phyloP scores from a whole-genome alignment of 92 coral and sea anemone genomes.

The Epizoanthus rinbou region DNA sequence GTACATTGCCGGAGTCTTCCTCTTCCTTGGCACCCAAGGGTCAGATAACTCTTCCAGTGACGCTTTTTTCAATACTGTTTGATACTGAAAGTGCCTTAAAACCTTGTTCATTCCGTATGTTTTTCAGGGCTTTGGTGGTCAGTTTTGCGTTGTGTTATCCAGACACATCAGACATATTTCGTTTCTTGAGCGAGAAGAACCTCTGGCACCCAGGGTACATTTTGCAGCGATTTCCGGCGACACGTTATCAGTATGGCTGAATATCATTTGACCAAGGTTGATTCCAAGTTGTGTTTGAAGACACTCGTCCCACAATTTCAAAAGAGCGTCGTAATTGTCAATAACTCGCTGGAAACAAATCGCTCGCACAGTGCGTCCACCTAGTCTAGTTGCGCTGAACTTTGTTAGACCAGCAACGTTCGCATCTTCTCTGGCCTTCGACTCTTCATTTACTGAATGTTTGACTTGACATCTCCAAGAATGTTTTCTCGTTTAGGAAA shows the following conservation, averaged over 20 bases:
- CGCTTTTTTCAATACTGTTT: conserved; percentile 49
- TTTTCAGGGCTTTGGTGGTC: conserved; percentile 47
- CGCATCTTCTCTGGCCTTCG: conserved; percentile 26
- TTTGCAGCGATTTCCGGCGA: conserved; percentile 45
- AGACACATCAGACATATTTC: conserved; percentile 39
- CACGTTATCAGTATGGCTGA: conserved; percentile 46
- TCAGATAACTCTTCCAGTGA: conserved; percentile 42
- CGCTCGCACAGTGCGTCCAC: conserved; percentile 67
- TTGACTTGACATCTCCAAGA: conserved; percentile 41
- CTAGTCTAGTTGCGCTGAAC: conserved; percentile 57
- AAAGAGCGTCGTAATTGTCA: conserved; percentile 49
- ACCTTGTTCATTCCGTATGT: conserved; percentile 45
- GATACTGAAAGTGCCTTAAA: conserved; percentile 49
- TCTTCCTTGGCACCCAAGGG: conserved; percentile 60
- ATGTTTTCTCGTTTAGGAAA: conserved; percentile 55
- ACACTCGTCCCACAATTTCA: conserved; percentile 50
- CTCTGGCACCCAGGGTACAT: too few species aligned
- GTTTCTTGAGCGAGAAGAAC: too few species aligned
- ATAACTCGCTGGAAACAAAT: conserved; percentile 51
- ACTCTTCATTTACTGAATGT: conserved; percentile 43
- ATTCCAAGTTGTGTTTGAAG: conserved; percentile 42
- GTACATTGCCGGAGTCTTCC: conserved; percentile 39
- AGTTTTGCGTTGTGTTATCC: conserved; percentile 45
- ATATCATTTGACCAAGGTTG: conserved; percentile 46
- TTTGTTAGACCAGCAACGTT: conserved; percentile 51